These are phyloP conservation scores for Ornithorhynchus anatinus DNA, from an alignment of 2,113 vertebrate genomes.

Conservation along the genomic window DNA sequence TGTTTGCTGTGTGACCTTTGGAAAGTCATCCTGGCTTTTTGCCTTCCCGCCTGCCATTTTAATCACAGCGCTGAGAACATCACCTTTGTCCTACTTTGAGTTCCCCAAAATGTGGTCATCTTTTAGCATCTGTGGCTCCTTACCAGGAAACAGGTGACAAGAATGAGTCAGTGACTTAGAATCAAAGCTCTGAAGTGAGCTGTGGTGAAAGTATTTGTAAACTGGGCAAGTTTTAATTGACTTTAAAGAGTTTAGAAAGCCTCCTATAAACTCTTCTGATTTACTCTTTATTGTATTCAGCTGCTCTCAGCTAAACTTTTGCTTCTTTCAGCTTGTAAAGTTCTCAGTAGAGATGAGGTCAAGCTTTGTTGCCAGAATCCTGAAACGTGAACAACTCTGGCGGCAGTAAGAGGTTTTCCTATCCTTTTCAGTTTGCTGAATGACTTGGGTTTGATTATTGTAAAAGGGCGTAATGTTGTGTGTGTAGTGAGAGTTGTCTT, in stretches of 20 bases:
- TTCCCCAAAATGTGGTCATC: too few relatives aligned
- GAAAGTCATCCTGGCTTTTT: too few relatives aligned
- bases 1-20: too few relatives aligned
- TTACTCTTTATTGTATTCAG: constrained; percentile 44
- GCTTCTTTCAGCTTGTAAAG: constrained; percentile 35
- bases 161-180: constrained; percentile 47
- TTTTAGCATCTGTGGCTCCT: too few relatives aligned
- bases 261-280: constrained; percentile 2
- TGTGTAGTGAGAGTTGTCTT: too few relatives aligned
- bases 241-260: constrained; percentile 29
- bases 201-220: constrained; percentile 30
- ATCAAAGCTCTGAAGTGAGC: constrained; percentile 55
- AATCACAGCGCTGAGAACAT: too few relatives aligned
- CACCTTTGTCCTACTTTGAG: too few relatives aligned
- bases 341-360: not conserved
- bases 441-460: not conserved
- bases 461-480: too few relatives aligned
- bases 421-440: not conserved
- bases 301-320: constrained; percentile 20
- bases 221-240: constrained; percentile 15
- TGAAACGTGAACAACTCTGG: not conserved
- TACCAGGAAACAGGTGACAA: too few relatives aligned
- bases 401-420: not conserved
- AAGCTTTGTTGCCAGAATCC: not conserved
- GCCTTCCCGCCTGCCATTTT: too few relatives aligned